Evolutionary conservation across 1,140 invertebrate species (phyloP).

Genomic region (Drosophila kepulauana): DNA sequence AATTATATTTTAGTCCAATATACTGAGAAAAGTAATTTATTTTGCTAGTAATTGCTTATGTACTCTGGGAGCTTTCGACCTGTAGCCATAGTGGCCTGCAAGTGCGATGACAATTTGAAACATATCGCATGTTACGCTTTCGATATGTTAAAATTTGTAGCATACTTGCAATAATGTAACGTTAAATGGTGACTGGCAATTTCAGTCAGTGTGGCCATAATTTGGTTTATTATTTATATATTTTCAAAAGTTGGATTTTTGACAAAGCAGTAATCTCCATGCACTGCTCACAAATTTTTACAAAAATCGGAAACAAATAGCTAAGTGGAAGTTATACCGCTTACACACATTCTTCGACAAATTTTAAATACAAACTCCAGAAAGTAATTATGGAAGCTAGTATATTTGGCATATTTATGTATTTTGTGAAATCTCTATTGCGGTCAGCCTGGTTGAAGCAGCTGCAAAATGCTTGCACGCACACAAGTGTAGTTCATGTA

Average conservation of each 20-base stretch:
- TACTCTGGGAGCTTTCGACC: not conserved
- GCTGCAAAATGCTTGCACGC: slow-evolving; percentile 54
- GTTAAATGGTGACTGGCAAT: slow-evolving; percentile 31
- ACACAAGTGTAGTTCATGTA: slow-evolving; percentile 42
- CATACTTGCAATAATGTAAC: slow-evolving; percentile 17
- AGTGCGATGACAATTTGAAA: not conserved
- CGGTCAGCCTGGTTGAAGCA: slow-evolving; percentile 22
- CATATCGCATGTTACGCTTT: slow-evolving; percentile 1
- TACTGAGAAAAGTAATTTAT: not conserved
- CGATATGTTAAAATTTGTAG: not conserved
- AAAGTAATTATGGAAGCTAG: not conserved
- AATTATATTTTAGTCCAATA: not conserved
- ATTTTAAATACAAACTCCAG: no score
- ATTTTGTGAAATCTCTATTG: not conserved
- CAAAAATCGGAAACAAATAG: no score
- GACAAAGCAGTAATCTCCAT: no score
- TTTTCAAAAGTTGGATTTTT: no score
- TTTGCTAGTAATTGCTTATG: not conserved
- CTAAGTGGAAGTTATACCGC: no score
- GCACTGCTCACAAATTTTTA: no score
- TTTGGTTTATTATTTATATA: not conserved
- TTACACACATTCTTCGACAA: no score
- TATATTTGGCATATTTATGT: not conserved
- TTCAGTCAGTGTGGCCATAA: not conserved
- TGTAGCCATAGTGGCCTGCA: not conserved